phyloP scores from a whole-genome alignment of 2,113 vertebrate genomes.

The Irena cyanogastra region DNA sequence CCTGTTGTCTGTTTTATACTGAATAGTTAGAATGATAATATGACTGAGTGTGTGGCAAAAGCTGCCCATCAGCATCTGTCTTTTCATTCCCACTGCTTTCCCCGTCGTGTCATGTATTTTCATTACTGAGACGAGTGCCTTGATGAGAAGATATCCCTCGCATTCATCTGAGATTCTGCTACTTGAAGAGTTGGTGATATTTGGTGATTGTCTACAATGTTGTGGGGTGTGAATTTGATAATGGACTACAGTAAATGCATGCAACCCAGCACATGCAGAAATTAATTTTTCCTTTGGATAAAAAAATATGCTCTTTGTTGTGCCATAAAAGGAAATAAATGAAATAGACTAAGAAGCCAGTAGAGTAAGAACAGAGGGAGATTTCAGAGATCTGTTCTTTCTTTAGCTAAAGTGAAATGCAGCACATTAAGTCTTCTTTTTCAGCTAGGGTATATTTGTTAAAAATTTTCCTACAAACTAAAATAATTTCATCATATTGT shows the following conservation, averaged over 20 bases:
- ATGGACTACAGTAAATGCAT: not conserved
- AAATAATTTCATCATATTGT: not conserved
- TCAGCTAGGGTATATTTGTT: not conserved
- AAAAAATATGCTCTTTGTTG: constrained; percentile 18
- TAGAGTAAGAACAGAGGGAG: not conserved
- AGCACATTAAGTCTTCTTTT: not conserved
- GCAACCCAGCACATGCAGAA: constrained; percentile 15
- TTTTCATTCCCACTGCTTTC: constrained; percentile 13
- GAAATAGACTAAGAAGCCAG: not conserved
- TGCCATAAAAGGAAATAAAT: constrained; percentile 41
- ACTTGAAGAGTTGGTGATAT: constrained; percentile 33
- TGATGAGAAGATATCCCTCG: constrained; percentile 33
- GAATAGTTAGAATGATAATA: constrained; percentile 72
- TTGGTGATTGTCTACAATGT: not conserved
- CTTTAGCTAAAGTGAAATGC: not conserved
- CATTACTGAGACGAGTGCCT: constrained; percentile 44
- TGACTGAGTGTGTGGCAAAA: constrained; percentile 45
- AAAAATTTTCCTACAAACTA: not conserved
- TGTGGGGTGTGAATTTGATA: constrained; percentile 36
- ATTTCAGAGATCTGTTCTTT: not conserved
- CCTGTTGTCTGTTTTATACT: constrained; percentile 59
- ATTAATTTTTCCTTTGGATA: not conserved
- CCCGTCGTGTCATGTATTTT: constrained; percentile 39
- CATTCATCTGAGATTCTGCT: not conserved
- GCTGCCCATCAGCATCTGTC: constrained; percentile 63